These are phyloP conservation scores for Zosterops borbonicus DNA, from an alignment of 2,113 vertebrate species.

Conservation along the genomic window DNA sequence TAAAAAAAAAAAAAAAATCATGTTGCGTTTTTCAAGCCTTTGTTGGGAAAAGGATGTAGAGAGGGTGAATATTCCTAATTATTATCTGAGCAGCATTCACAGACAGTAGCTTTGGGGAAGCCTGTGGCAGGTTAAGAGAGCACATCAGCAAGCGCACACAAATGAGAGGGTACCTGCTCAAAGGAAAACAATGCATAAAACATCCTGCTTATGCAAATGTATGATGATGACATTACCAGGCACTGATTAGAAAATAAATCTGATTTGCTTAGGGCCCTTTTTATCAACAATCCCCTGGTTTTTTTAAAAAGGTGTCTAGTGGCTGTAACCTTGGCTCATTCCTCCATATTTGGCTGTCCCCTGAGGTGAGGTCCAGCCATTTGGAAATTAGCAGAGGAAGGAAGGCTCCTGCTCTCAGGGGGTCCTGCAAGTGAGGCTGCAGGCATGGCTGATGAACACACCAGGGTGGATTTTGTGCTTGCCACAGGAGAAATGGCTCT, in stretches of 20 bases:
- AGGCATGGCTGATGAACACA: background rate
- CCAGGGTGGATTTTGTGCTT: background rate
- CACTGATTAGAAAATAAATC: constrained; percentile 52
- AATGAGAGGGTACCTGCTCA: constrained; percentile 48
- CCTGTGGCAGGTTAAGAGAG: constrained; percentile 45
- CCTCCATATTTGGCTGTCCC: background rate
- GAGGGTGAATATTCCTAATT: constrained; percentile 37
- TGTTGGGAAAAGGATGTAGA: background rate
- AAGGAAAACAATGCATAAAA: constrained; percentile 67
- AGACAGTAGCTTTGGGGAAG: constrained; percentile 55
- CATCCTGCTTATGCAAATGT: constrained; percentile 64
- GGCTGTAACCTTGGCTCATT: background rate
- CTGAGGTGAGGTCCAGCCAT: background rate
- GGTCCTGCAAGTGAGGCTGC: background rate
- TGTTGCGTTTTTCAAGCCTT: constrained; percentile 22
- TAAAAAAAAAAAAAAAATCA: background rate
- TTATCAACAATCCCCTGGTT: background rate
- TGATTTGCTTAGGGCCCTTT: constrained; percentile 18
- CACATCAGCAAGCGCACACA: constrained; percentile 19
- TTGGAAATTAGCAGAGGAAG: background rate
- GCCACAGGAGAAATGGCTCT: background rate
- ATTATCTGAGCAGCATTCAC: constrained; percentile 38
- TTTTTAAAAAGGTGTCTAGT: background rate
- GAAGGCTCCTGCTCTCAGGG: background rate
- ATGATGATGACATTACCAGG: constrained; percentile 49